Evolutionary conservation across 2,888 invertebrate species (phyloP), one percentile per base, ranked within the genome.

Genomic region (Noctuana brunneofusca): DNA sequence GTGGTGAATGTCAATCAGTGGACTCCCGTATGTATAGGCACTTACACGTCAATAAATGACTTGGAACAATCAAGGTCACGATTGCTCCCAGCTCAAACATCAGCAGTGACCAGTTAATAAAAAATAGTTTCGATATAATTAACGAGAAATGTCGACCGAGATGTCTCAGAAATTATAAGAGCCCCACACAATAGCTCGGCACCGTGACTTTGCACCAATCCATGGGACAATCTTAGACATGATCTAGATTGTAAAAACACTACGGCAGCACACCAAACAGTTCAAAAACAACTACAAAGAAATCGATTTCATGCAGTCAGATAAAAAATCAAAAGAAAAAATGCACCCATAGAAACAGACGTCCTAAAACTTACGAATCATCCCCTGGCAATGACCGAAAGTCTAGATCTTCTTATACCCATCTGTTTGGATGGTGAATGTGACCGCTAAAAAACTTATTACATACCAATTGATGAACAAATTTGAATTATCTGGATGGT

Each of bases 161-260:
- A 84, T 80, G 81, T 82, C 81, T 83, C 73, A 68, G 74, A 83
- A 83, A 85, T 84, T 82, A 83, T 78, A 80, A 78, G 78, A 83
- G 81, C 81, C 77, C 79, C 75, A 81, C 72, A 88, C 85, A 87
- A 84, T 83, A 80, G 80, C 75, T 74, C 71, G 71, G 75, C 75
- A 84, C 77, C 87, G 83, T 90, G 90, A 90, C 89, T 84, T 68
- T 77, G 86, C 87, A 82, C 77, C 80, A 80, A 83, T 78, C 76
- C 77, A 73, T 78, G 75, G 78, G 86, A 86, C 87, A 87, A 90
- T 90, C 90, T 87, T 66, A 85, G 83, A 86, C 84, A 80, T 83
- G 82, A 90, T 89, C 90, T 89, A 87, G 87, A 89, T 88, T 83
- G 78, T 80, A 81, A 83, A 82, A 83, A 81, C 79, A 83, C 80